phyloP scores from a whole-genome alignment of 2,888 invertebrate species.

The Mantis religiosa region DNA sequence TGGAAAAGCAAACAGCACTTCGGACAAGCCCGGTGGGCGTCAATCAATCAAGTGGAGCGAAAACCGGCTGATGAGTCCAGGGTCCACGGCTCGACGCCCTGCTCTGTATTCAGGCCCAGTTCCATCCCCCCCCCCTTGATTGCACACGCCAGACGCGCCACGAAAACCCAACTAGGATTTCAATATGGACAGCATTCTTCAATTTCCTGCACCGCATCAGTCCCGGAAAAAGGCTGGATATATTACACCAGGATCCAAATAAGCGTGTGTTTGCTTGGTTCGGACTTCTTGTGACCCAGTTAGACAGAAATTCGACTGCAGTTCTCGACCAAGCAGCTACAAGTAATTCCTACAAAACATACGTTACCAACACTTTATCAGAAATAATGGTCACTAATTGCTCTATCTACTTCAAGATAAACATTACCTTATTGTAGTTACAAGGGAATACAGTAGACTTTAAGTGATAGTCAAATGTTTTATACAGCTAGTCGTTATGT shows the following conservation, averaged over 20 bases:
- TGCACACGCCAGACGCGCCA: neutral
- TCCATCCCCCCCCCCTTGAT: neutral
- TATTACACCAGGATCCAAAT: neutral
- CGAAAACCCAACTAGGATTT: slow-evolving; percentile 12
- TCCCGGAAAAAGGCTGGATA: neutral
- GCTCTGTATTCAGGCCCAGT: neutral
- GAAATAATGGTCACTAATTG: too few relatives aligned
- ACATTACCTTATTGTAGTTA: too few relatives aligned
- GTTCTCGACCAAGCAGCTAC: too few relatives aligned
- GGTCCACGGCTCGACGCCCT: slow-evolving; percentile 9
- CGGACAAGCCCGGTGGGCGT: neutral
- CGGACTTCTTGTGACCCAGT: too few relatives aligned
- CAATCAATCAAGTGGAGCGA: neutral
- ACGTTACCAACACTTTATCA: too few relatives aligned
- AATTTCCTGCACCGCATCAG: slow-evolving; percentile 26
- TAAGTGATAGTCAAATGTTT: too few relatives aligned
- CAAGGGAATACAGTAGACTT: too few relatives aligned
- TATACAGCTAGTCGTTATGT: too few relatives aligned
- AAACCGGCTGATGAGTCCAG: neutral
- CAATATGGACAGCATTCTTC: slow-evolving; percentile 27
- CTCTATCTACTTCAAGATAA: too few relatives aligned
- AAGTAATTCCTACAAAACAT: too few relatives aligned
- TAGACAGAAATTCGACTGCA: too few relatives aligned
- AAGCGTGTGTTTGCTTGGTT: neutral
- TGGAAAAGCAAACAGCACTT: neutral